These are phyloP conservation scores for Tachycineta bicolor DNA, from an alignment of 2,113 vertebrate genomes.

Conservation along the genomic window DNA sequence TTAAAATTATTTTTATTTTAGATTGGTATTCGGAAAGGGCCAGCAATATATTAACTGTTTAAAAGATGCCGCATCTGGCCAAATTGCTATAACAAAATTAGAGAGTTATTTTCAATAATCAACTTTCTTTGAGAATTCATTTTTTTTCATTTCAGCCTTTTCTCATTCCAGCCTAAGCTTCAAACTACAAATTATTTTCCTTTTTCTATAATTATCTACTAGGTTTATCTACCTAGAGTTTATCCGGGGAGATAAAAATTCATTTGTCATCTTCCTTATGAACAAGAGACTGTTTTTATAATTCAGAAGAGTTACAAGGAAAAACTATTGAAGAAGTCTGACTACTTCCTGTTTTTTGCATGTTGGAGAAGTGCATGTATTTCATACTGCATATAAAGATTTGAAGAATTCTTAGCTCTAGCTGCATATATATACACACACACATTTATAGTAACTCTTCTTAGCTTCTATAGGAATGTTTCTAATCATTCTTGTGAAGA, in stretches of 20 bases:
- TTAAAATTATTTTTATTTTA: too few species aligned
- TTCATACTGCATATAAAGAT: not conserved
- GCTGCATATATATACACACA: not conserved
- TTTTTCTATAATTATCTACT: not conserved
- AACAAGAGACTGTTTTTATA: not conserved
- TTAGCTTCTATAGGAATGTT: not conserved
- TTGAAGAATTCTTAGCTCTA: not conserved
- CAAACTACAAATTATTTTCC: not conserved
- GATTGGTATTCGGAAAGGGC: not conserved
- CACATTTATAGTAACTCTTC: not conserved
- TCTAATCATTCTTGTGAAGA: not conserved
- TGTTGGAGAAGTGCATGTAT: not conserved
- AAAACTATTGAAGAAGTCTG: not conserved
- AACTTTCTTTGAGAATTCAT: not conserved
- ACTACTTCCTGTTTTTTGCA: not conserved
- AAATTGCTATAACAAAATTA: not conserved
- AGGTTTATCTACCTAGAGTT: not conserved
- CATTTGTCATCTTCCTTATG: not conserved
- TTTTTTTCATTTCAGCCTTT: not conserved
- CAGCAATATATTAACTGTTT: not conserved
- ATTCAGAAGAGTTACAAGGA: not conserved
- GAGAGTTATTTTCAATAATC: not conserved
- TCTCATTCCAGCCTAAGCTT: not conserved
- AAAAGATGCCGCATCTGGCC: fast-evolving
- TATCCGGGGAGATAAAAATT: not conserved